These are phyloP conservation scores for Acronicta psi DNA, from an alignment of 2,888 invertebrate genomes.

Conservation along the genomic window DNA sequence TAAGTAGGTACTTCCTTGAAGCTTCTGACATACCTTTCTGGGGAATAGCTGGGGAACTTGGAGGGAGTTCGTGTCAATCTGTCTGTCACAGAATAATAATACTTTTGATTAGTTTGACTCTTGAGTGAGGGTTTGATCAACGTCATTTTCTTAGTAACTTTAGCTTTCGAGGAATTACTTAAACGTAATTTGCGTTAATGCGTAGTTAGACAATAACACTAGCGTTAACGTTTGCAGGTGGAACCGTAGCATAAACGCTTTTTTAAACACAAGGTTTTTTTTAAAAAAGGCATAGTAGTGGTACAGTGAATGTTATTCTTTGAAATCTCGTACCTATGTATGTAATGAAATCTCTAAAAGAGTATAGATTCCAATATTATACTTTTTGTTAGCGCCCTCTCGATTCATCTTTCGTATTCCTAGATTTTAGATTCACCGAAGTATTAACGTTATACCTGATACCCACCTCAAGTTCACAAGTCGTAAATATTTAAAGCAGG, in stretches of 20 bases:
- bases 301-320: too few species aligned
- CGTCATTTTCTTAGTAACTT: constrained; percentile 15
- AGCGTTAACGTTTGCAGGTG: too few species aligned
- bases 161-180: constrained; percentile 12
- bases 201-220: too few species aligned
- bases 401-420: not conserved
- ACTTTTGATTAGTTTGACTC: constrained; percentile 54
- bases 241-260: too few species aligned
- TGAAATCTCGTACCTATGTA: too few species aligned
- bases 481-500: constrained; percentile 27
- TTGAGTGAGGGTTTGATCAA: constrained; percentile 8
- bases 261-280: too few species aligned
- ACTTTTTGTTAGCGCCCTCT: constrained; percentile 17
- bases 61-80: constrained; percentile 45
- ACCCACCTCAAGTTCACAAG: constrained; percentile 10
- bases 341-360: too few species aligned
- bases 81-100: constrained; percentile 44
- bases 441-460: constrained; percentile 8
- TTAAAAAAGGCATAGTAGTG: too few species aligned
- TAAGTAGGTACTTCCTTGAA: constrained; percentile 33
- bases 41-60: constrained; percentile 32
- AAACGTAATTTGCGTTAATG: too few species aligned
- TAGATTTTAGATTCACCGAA: constrained; percentile 12
- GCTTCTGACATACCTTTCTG: constrained; percentile 25
- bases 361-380: not conserved